Conservation (phyloP, 2,888 invertebrate species). For the Salticus scenicus region DNA sequence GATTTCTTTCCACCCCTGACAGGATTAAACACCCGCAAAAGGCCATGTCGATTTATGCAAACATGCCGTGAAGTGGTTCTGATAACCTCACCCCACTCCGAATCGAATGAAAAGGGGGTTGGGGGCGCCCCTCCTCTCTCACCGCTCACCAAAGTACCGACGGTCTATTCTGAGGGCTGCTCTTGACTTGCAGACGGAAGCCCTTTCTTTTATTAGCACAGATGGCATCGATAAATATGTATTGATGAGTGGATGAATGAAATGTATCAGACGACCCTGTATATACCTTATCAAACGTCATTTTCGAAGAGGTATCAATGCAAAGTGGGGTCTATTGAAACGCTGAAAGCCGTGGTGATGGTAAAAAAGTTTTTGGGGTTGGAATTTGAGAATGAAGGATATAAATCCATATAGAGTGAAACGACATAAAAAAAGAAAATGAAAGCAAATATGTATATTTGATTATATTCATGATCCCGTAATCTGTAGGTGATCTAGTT, state of each 20-base stretch:
- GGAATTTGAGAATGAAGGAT: no score
- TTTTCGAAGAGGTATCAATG: neutral
- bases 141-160: neutral
- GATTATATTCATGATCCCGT: no score
- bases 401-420: no score
- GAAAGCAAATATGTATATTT: no score
- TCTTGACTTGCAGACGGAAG: conserved; percentile 41
- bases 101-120: conserved; percentile 4
- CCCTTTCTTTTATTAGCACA: conserved; percentile 22
- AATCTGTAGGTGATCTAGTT: no score
- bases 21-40: conserved; percentile 43
- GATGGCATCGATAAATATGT: conserved; percentile 64
- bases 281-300: neutral
- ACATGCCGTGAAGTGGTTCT: conserved; percentile 46
- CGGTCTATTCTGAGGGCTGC: conserved; percentile 13
- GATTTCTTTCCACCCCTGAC: neutral
- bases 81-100: conserved; percentile 31
- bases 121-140: neutral
- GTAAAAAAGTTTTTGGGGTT: no score
- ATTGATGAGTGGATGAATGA: conserved; percentile 35
- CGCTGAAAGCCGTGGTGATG: no score
- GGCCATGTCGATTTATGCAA: conserved; percentile 57
- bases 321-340: neutral
- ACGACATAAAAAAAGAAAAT: no score
- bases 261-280: neutral